phyloP scores from a whole-genome alignment of 1,140 invertebrate species.

The Alviniconcha marisindica region DNA sequence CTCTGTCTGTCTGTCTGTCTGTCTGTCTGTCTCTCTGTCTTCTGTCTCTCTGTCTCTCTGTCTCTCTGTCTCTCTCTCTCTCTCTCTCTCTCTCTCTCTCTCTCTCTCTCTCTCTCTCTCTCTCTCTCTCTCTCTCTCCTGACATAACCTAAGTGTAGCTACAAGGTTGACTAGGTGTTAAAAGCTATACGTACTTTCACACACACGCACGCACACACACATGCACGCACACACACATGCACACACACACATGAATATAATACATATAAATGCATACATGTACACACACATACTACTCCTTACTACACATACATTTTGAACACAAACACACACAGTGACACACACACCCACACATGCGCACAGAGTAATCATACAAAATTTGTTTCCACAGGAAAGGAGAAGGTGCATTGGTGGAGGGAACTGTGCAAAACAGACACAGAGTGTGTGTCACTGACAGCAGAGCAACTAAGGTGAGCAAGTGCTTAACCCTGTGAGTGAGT shows the following conservation, averaged over 20 bases:
- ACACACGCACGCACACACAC: constrained; percentile 32
- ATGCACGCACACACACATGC: background rate
- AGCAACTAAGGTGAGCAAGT: background rate
- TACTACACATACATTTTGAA: too few species aligned
- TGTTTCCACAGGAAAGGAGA: background rate
- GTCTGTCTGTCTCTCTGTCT: background rate
- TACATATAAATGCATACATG: background rate
- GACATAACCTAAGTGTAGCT: too few species aligned
- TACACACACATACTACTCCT: constrained; percentile 1
- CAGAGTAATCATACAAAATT: background rate
- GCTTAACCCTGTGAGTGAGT: too few species aligned
- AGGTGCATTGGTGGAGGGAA: constrained; percentile 1
- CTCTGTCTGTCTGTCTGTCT: background rate
- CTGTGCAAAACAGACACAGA: constrained; percentile 30
- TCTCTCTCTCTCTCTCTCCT: too few species aligned
- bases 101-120: too few species aligned
- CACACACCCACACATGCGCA: constrained; percentile 2
- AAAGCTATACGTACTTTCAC: too few species aligned
- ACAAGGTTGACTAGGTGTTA: too few species aligned
- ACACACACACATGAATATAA: background rate
- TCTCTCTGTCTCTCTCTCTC: too few species aligned
- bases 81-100: too few species aligned
- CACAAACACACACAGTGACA: constrained; percentile 25
- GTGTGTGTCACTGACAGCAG: constrained; percentile 22
- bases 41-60: too few species aligned